These are phyloP conservation scores for Tenodera sinensis DNA, from an alignment of 2,888 invertebrate genomes.

Conservation along the genomic window DNA sequence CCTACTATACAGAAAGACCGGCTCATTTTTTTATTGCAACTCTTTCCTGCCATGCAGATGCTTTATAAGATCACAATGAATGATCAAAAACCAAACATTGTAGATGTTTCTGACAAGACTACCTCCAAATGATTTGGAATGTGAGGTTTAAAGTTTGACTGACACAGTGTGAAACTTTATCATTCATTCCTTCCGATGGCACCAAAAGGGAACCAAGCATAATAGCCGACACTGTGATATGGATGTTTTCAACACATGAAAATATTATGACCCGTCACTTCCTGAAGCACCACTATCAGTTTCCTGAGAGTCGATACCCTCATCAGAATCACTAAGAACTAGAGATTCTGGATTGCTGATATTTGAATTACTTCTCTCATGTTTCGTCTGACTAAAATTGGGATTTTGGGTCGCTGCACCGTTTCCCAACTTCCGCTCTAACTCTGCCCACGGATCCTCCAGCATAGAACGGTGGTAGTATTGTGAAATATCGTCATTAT, in stretches of 20 bases:
- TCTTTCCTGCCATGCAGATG: neutral
- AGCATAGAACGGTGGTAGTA: constrained; percentile 32
- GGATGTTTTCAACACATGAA: neutral
- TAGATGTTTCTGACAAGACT: neutral
- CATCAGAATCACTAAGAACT: constrained; percentile 15
- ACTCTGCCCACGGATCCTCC: constrained; percentile 31
- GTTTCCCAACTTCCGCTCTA: constrained; percentile 20
- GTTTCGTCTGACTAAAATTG: neutral
- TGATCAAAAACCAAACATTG: neutral
- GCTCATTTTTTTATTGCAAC: neutral
- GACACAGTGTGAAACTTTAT: neutral
- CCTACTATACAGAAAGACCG: neutral
- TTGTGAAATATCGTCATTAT: constrained; percentile 17
- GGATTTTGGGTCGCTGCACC: neutral
- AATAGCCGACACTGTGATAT: neutral
- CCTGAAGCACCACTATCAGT: neutral
- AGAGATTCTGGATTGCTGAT: neutral
- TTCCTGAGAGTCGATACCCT: constrained; percentile 9
- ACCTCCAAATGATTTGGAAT: neutral
- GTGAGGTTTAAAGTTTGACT: neutral
- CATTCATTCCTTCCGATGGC: neutral
- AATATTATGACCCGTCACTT: constrained; percentile 14
- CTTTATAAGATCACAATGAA: neutral
- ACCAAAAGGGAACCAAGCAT: neutral
- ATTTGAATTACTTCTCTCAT: neutral